Conservation (phyloP, 2,888 invertebrate species). For the Yponomeuta plumbellus region DNA sequence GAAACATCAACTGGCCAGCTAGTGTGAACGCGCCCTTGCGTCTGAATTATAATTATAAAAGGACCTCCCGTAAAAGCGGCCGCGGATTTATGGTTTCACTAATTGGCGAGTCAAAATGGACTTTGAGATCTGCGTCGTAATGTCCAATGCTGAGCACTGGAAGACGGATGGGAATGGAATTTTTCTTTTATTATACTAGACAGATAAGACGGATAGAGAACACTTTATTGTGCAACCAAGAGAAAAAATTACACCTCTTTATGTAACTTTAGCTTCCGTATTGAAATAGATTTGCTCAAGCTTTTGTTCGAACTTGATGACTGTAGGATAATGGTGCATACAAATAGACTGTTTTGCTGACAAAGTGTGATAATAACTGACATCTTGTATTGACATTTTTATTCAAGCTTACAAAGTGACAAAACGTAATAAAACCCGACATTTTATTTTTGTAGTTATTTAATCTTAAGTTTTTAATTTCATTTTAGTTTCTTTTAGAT, state of each 20-base stretch:
- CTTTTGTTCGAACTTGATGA: neutral
- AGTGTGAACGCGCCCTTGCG: neutral
- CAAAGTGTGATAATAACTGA: too few species aligned
- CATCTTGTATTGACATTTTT: too few species aligned
- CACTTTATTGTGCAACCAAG: too few species aligned
- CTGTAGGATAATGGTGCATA: too few species aligned
- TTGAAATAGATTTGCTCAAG: neutral
- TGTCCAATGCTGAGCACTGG: constrained; percentile 21
- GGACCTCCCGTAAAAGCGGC: constrained; percentile 53
- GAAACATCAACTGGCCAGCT: neutral
- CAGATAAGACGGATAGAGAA: too few species aligned
- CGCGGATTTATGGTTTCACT: constrained; percentile 54
- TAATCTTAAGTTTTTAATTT: too few species aligned
- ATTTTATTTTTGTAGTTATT: too few species aligned
- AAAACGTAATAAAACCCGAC: too few species aligned
- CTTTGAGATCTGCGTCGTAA: constrained; percentile 51
- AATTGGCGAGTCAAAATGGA: constrained; percentile 65
- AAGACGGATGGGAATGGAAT: neutral
- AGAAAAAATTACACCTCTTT: too few species aligned
- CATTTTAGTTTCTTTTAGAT: too few species aligned
- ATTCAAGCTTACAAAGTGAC: too few species aligned
- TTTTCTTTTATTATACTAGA: neutral
- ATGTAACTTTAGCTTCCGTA: neutral
- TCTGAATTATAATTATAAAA: constrained; percentile 18
- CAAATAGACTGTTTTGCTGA: too few species aligned